phyloP scores from a whole-genome alignment of 2,113 vertebrate species.

The Cephalopholis sonnerati region DNA sequence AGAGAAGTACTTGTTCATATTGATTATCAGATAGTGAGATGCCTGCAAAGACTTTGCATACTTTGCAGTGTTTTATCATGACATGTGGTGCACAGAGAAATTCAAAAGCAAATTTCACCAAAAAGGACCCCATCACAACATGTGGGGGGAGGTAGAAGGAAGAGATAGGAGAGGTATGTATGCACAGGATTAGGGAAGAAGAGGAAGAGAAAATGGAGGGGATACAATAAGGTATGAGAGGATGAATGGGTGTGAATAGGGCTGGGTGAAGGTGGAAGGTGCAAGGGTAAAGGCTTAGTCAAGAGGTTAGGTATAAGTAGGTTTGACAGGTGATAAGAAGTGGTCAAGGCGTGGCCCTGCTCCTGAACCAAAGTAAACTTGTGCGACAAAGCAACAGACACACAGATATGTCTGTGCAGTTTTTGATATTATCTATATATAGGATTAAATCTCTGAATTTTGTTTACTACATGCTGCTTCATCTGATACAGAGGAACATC shows the following conservation, averaged over 20 bases:
- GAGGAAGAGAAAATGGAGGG: not conserved
- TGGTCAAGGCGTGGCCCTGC: not conserved
- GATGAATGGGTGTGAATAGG: not conserved
- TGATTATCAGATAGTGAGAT: slow-evolving; percentile 32
- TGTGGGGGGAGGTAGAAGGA: not conserved
- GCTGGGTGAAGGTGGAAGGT: not conserved
- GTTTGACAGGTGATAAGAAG: not conserved
- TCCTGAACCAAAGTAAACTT: not conserved
- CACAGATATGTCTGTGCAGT: not conserved
- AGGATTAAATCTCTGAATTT: not conserved
- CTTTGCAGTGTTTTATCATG: not conserved
- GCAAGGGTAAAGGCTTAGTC: not conserved
- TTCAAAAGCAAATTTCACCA: not conserved
- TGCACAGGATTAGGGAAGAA: not conserved
- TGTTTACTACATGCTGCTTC: not conserved
- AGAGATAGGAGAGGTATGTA: not conserved
- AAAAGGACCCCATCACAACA: no score
- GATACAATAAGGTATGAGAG: not conserved
- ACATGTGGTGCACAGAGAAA: not conserved
- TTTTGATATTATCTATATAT: not conserved
- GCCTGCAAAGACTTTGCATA: not conserved
- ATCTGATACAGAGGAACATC: not conserved
- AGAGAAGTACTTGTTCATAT: slow-evolving; percentile 17
- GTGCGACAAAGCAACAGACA: not conserved
- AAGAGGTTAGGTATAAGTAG: not conserved